Percentiles rank a stretch among this genome's conserved stretches.
Evolutionary conservation across 1,140 invertebrate genomes (phyloP).

Genomic region (Archegozetes longisetosus): DNA sequence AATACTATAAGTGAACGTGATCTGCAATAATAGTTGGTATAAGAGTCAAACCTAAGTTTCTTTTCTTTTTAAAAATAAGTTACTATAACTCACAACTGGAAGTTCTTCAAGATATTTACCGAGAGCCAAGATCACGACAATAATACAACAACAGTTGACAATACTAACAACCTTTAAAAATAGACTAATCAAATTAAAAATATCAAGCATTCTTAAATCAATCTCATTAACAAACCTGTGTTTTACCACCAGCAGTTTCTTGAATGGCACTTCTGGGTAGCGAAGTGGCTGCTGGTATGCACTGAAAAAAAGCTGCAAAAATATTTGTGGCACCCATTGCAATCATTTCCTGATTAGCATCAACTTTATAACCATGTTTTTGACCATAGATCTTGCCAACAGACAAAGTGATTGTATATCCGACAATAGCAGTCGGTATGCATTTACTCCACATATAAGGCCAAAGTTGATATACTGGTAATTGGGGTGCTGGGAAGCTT

Average conservation of each 20-base stretch:
- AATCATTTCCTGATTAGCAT: constrained; percentile 25
- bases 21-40: too few species aligned
- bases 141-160: constrained; percentile 44
- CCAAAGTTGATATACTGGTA: background rate
- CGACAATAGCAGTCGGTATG: constrained; percentile 52
- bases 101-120: constrained; percentile 65
- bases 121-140: constrained; percentile 60
- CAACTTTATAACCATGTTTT: constrained; percentile 34
- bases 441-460: background rate
- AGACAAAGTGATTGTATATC: constrained; percentile 76
- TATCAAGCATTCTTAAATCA: constrained; percentile 25
- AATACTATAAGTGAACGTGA: too few species aligned
- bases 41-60: too few species aligned
- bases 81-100: constrained; percentile 42
- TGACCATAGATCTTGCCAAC: constrained; percentile 78
- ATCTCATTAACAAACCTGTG: constrained; percentile 29
- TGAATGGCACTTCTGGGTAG: constrained; percentile 12
- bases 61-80: too few species aligned
- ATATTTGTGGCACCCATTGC: constrained; percentile 23
- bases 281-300: constrained; percentile 17
- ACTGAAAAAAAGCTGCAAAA: constrained; percentile 23
- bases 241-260: constrained; percentile 10
- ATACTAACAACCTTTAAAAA: constrained; percentile 32
- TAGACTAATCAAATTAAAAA: background rate
- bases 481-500: background rate